Conservation (phyloP, 53 echinoderm and acorn worm species). For the Mesocentrotus franciscanus region DNA sequence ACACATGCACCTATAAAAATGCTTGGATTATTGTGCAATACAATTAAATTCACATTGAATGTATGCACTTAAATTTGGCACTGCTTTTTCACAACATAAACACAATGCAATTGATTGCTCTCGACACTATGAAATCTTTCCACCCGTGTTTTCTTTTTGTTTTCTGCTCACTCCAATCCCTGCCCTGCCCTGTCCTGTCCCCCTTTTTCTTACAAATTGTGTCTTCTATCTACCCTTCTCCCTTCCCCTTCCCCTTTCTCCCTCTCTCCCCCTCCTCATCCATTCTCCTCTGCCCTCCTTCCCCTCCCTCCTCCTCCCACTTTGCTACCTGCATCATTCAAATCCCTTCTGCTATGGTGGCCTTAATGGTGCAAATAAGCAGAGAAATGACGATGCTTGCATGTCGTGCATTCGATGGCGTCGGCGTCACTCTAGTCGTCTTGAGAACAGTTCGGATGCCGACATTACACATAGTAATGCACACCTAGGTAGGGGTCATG, state of each 20-base stretch:
- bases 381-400: conserved; percentile 27
- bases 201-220: not conserved
- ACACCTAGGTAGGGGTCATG: conserved; percentile 48
- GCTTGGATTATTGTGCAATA: not conserved
- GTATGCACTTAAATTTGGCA: not conserved
- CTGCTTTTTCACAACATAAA: not conserved
- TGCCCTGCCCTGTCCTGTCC: not conserved
- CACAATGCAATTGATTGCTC: not conserved
- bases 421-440: conserved; percentile 56
- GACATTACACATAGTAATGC: conserved; percentile 44
- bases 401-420: not conserved
- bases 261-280: not conserved
- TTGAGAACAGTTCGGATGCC: conserved; percentile 44
- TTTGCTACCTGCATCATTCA: not conserved
- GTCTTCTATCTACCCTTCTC: not conserved
- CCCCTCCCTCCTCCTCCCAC: not conserved
- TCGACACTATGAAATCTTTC: not conserved
- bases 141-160: not conserved
- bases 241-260: not conserved
- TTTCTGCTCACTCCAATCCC: not conserved
- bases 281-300: not conserved
- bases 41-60: not conserved
- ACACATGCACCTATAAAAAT: not conserved
- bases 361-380: conserved; percentile 4
- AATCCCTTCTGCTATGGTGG: not conserved